Conservation (phyloP, 2,888 invertebrate genomes). For the Lochmaea capreae region DNA sequence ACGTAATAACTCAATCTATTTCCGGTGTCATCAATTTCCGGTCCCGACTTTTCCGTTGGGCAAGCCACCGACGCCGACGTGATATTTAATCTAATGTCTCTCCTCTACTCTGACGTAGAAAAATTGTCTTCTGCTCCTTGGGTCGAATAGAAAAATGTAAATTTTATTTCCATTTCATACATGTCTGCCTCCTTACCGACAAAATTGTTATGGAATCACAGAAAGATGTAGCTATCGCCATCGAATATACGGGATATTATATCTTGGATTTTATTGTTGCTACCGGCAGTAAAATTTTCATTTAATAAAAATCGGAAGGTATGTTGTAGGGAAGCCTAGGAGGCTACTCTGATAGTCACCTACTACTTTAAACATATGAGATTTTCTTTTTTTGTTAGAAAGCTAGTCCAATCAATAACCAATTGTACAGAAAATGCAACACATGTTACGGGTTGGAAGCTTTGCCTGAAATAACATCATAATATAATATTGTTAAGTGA, state of each 20-base stretch:
- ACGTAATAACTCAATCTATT: conserved; percentile 31
- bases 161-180: conserved; percentile 37
- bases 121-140: conserved; percentile 29
- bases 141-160: conserved; percentile 33
- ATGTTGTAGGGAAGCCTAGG: too few species aligned
- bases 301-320: too few species aligned
- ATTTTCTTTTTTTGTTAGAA: too few species aligned
- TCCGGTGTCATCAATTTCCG: conserved; percentile 33
- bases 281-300: too few species aligned
- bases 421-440: too few species aligned
- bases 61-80: conserved; percentile 8
- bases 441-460: too few species aligned
- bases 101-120: conserved; percentile 32
- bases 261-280: too few species aligned
- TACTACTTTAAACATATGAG: too few species aligned
- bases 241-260: not conserved
- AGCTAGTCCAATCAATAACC: too few species aligned
- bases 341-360: too few species aligned
- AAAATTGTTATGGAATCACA: conserved; percentile 29
- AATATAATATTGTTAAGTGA: too few species aligned
- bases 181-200: conserved; percentile 6
- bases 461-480: too few species aligned
- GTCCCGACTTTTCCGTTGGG: conserved; percentile 13
- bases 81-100: conserved; percentile 36
- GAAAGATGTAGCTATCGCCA: conserved; percentile 17